A percentile compares a stretch with the other conserved stretches of the same genome.
Evolutionary conservation across 1,140 invertebrate species (phyloP).

Genomic region (Brachionus asplanchnoidis): DNA sequence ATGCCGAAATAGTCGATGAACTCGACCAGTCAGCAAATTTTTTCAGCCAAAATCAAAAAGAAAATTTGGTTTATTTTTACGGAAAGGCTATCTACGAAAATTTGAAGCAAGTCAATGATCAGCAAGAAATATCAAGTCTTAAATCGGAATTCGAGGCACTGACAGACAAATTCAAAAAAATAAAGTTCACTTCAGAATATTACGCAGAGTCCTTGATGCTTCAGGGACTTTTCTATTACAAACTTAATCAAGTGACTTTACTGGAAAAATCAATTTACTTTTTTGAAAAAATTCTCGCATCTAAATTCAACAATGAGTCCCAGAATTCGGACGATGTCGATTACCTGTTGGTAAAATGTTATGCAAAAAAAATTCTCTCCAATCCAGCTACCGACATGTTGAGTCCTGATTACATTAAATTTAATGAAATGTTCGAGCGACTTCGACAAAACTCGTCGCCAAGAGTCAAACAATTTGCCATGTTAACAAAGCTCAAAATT

Average conservation of each 20-base stretch:
- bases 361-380: constrained; percentile 11
- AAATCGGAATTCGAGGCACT: background rate
- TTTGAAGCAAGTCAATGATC: background rate
- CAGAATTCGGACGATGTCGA: background rate
- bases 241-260: background rate
- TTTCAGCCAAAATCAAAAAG: constrained; percentile 17
- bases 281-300: background rate
- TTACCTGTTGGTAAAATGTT: background rate
- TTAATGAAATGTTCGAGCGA: constrained; percentile 17
- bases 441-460: background rate
- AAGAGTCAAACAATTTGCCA: background rate
- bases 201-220: background rate
- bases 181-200: background rate
- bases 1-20: background rate
- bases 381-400: background rate
- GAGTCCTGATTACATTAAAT: background rate
- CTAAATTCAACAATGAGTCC: background rate
- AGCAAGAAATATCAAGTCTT: background rate
- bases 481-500: background rate
- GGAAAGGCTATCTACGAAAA: background rate
- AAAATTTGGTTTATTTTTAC: background rate
- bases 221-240: background rate
- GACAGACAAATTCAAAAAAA: background rate
- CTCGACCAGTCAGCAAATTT: background rate
- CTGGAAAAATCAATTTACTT: constrained; percentile 2